Conservation (phyloP, 2,888 invertebrate species). For the Sycophila texana region DNA sequence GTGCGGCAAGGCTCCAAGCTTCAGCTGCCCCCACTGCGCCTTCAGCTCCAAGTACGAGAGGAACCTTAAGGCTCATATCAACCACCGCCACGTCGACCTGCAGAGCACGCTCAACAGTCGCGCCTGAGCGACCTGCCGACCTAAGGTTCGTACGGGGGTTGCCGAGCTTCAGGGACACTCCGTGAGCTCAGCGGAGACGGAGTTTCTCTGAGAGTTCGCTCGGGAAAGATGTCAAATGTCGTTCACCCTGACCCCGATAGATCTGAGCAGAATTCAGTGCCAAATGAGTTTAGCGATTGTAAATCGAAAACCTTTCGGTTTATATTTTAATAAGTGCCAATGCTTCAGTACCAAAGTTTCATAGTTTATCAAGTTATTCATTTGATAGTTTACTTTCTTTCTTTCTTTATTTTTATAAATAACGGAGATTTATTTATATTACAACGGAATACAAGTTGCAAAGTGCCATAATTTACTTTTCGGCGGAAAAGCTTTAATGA, state of each 20-base stretch:
- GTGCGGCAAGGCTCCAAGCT: constrained; percentile 76
- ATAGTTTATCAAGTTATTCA: constrained; percentile 15
- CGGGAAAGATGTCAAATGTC: too few species aligned
- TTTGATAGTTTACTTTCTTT: background rate
- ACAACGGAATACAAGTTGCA: background rate
- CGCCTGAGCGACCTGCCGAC: background rate
- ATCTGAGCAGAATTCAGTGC: constrained; percentile 18
- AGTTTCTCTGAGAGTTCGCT: too few species aligned
- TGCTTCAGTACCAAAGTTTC: constrained; percentile 37
- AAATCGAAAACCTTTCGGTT: constrained; percentile 42
- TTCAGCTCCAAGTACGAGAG: constrained; percentile 76
- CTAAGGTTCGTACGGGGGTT: too few species aligned
- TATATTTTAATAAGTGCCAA: constrained; percentile 45
- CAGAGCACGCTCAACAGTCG: constrained; percentile 34
- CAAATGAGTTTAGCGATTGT: constrained; percentile 36
- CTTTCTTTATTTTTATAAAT: constrained; percentile 21
- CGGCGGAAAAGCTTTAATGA: too few species aligned
- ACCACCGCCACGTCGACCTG: constrained; percentile 70
- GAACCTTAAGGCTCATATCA: constrained; percentile 74
- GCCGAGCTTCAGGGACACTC: too few species aligned
- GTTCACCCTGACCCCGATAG: background rate
- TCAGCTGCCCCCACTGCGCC: constrained; percentile 75
- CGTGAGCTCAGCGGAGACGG: too few species aligned
- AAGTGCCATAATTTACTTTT: constrained; percentile 30
- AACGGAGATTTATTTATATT: constrained; percentile 20